phyloP scores from a whole-genome alignment of 2,888 invertebrate species.

The Leptinotarsa tumamoca region DNA sequence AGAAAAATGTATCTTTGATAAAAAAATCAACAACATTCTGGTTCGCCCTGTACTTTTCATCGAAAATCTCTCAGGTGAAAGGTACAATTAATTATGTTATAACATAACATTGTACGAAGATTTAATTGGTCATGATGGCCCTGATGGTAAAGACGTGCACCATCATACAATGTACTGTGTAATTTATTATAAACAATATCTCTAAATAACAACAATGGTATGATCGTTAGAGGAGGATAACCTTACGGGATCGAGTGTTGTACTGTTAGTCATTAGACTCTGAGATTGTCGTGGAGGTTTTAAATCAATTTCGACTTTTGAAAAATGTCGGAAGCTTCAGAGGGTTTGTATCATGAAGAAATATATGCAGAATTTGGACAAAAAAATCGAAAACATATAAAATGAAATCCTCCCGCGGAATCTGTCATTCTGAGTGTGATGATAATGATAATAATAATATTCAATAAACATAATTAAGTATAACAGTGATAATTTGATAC shows the following conservation, averaged over 20 bases:
- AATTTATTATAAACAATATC: constrained; percentile 65
- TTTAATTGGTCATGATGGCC: constrained; percentile 65
- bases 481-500: too few relatives aligned
- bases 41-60: constrained; percentile 29
- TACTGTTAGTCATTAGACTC: constrained; percentile 54
- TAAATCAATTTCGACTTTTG: neutral
- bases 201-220: constrained; percentile 65
- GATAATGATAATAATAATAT: too few relatives aligned
- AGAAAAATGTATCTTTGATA: too few relatives aligned
- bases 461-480: too few relatives aligned
- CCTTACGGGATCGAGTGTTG: constrained; percentile 51
- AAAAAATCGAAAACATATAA: too few relatives aligned
- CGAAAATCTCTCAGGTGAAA: constrained; percentile 59
- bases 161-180: constrained; percentile 63
- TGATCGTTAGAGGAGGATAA: constrained; percentile 61
- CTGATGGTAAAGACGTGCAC: constrained; percentile 63
- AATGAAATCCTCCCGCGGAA: too few relatives aligned
- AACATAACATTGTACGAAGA: constrained; percentile 62
- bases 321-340: neutral
- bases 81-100: constrained; percentile 65
- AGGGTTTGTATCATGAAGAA: neutral
- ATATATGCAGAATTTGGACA: too few relatives aligned
- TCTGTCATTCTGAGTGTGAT: too few relatives aligned
- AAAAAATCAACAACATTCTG: neutral
- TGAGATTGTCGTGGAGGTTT: constrained; percentile 32